phyloP scores from a whole-genome alignment of 2,797 vertebrate genomes.

The Micromesistius poutassou region DNA sequence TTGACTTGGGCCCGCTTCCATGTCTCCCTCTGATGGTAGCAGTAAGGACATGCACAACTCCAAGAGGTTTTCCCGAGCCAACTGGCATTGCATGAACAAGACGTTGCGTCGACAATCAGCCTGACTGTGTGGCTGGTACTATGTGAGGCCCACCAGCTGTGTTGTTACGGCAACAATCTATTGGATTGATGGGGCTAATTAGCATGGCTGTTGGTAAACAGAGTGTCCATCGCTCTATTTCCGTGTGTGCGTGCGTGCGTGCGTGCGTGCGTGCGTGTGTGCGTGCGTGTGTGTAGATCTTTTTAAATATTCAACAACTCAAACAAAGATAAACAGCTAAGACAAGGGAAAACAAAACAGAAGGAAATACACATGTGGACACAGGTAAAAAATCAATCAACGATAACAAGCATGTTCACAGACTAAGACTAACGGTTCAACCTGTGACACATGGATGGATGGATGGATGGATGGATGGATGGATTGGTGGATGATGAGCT shows the following conservation, averaged over 20 bases:
- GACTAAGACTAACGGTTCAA: too few species aligned
- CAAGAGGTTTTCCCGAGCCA: slow-evolving; percentile 30
- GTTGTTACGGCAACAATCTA: slow-evolving; percentile 48
- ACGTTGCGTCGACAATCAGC: slow-evolving; percentile 40
- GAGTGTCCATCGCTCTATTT: slow-evolving; percentile 20
- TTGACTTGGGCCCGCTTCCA: slow-evolving; percentile 45
- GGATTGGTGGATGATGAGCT: too few species aligned
- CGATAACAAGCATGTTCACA: neutral
- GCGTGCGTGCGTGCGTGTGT: neutral
- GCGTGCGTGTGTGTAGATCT: neutral
- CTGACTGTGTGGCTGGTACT: slow-evolving; percentile 42
- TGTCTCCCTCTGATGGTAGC: slow-evolving; percentile 37
- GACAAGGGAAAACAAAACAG: too few species aligned
- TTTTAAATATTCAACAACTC: too few species aligned
- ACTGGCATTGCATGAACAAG: slow-evolving; percentile 23
- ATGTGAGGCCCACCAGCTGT: slow-evolving; percentile 42
- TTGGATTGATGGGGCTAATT: slow-evolving; percentile 59
- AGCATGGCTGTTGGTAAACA: slow-evolving; percentile 39
- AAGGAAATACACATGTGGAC: too few species aligned
- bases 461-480: too few species aligned
- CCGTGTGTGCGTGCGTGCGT: neutral
- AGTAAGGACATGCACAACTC: slow-evolving; percentile 23
- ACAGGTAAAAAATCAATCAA: neutral
- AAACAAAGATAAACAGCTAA: too few species aligned
- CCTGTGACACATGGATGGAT: too few species aligned